Conservation (phyloP, 2,888 invertebrate genomes). For the Agrotis ipsilon region DNA sequence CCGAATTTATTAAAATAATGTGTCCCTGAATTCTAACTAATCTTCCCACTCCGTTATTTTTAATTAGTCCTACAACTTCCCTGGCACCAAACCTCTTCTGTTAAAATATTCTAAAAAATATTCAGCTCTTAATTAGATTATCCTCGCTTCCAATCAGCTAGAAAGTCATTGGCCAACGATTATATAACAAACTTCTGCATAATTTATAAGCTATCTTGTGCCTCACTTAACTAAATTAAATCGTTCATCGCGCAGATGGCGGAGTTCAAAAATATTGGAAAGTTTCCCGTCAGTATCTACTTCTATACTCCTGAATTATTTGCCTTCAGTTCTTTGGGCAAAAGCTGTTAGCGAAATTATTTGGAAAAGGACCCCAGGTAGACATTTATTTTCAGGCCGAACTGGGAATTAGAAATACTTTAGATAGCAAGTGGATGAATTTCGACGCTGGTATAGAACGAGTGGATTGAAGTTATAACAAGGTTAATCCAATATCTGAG, state of each 20-base stretch:
- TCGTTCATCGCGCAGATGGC: slow-evolving; percentile 72
- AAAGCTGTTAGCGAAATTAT: slow-evolving; percentile 62
- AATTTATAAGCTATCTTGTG: slow-evolving; percentile 74
- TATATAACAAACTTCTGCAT: slow-evolving; percentile 68
- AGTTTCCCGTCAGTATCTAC: slow-evolving; percentile 66
- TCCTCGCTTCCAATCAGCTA: slow-evolving; percentile 60
- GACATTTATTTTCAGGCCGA: slow-evolving; percentile 54
- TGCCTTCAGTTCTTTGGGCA: slow-evolving; percentile 59
- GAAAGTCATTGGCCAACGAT: slow-evolving; percentile 61
- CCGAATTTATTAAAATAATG: slow-evolving; percentile 1
- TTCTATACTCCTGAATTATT: slow-evolving; percentile 57
- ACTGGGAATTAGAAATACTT: slow-evolving; percentile 55
- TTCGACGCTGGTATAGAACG: slow-evolving; percentile 14
- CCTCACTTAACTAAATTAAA: slow-evolving; percentile 84
- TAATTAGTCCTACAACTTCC: slow-evolving; percentile 16
- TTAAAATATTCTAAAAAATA: slow-evolving; percentile 34
- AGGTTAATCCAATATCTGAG: slow-evolving; percentile 24
- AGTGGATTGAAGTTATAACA: slow-evolving; percentile 33
- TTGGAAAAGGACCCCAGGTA: slow-evolving; percentile 58
- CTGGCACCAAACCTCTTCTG: slow-evolving; percentile 17
- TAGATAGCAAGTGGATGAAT: slow-evolving; percentile 39
- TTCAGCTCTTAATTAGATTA: slow-evolving; percentile 55
- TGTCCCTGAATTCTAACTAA: slow-evolving; percentile 4
- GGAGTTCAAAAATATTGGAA: slow-evolving; percentile 78
- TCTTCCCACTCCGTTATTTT: slow-evolving; percentile 5